These are phyloP conservation scores for Oxyscelio sp. DNA, from an alignment of 2,888 invertebrate species.

Conservation along the genomic window DNA sequence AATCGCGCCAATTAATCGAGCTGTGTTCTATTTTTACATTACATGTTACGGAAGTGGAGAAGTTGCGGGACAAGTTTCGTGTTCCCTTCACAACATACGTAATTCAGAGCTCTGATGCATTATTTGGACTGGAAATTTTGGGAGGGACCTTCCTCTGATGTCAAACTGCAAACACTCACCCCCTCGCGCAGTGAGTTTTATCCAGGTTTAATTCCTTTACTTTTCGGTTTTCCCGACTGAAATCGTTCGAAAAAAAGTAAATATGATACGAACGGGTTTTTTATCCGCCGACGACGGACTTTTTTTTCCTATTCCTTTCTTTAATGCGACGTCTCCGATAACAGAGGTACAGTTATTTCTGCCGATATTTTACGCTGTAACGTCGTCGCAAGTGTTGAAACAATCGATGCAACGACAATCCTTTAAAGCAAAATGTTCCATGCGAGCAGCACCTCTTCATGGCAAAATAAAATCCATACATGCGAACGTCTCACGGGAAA, in stretches of 20 bases:
- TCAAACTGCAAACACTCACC: neutral
- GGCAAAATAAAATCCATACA: conserved; percentile 36
- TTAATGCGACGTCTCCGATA: conserved; percentile 19
- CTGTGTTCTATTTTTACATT: conserved; percentile 28
- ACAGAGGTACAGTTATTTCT: conserved; percentile 16
- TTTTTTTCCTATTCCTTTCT: conserved; percentile 3
- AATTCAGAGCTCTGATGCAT: conserved; percentile 19
- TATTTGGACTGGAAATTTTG: neutral
- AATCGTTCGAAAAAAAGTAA: conserved; percentile 8
- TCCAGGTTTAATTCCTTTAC: too few relatives aligned
- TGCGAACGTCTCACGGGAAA: too few relatives aligned
- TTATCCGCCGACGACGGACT: too few relatives aligned
- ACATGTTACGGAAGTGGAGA: conserved; percentile 16
- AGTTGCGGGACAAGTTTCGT: conserved; percentile 27
- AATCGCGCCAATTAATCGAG: conserved; percentile 5
- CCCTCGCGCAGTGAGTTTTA: too few relatives aligned
- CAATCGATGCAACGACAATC: conserved; percentile 23
- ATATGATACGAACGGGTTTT: conserved; percentile 4
- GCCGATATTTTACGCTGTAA: conserved; percentile 13
- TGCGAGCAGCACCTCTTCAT: conserved; percentile 24
- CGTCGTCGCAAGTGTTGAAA: conserved; percentile 32
- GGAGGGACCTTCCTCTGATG: conserved; percentile 21
- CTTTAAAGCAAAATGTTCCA: conserved; percentile 33
- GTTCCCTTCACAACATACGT: conserved; percentile 36
- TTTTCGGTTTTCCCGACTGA: too few relatives aligned